Base-by-base conservation (phyloP, 2,888 invertebrate genomes). In the Cephus rjabovi region DNA sequence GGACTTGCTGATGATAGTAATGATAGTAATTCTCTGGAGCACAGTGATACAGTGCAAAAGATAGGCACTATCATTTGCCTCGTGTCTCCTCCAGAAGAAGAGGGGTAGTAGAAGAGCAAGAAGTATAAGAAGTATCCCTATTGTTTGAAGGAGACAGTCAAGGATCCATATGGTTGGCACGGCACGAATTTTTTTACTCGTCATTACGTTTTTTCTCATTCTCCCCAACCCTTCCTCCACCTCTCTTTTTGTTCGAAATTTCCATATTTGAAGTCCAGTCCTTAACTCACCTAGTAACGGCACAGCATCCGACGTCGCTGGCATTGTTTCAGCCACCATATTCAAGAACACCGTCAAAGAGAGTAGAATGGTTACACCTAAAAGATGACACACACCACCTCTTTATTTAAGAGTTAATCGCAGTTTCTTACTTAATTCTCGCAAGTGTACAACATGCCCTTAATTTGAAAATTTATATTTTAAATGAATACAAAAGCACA, bases 261-360 rank as follows among this genome's bases (percentile, higher is more conserved):
- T 56, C 56, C 56, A 56, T 56, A 56, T 23, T 23, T 56, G 9
- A 23, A 6, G 23, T 56, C 23, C 23, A 23, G 56, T 56, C 56
- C 69, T 79, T 73, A 77, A 80, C 85, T 93, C 93, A 95, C 96
- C 96, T 93, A 97, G 94, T 88, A 97, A 94, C 86, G 97, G 97
- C 90, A 97, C 97, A 87, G 97, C 97, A 92, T 97, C 97, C 83
- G 98, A 98, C 81, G 98, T 98, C 90, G 98, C 98, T 87, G 98
- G 98, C 98, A 99, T 98, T 91, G 98, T 98, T 94, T 98, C 98
- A 87, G 98, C 98, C 89, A 98, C 98, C 96, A 98, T 97, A 94
- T 98, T 98, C 91, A 98, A 95, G 94, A 99, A 99, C 93, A 99
- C 98, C 93, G 98, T 98, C 93, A 99, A 95, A 90, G 98, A 98